A percentile compares a stretch with the other conserved stretches of the same genome.
phyloP scores from a whole-genome alignment of 2,113 vertebrate genomes.

The Dasyornis broadbenti region DNA sequence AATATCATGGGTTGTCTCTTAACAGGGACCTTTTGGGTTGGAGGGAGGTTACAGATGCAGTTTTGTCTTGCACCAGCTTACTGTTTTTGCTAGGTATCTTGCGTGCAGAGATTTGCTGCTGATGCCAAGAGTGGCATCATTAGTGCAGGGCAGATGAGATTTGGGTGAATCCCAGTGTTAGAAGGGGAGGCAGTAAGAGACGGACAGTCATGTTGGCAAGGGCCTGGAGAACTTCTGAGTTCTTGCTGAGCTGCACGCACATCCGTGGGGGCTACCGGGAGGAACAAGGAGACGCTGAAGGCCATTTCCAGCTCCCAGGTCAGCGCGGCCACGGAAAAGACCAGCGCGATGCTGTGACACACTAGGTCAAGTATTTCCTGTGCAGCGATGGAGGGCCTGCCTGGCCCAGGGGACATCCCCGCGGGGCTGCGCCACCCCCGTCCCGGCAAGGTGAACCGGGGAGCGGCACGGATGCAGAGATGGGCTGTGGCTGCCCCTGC shows the following conservation, averaged over 20 bases:
- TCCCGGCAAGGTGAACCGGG: neutral
- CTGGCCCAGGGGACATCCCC: neutral
- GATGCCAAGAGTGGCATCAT: neutral
- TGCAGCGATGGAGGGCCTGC: neutral
- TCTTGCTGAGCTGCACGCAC: neutral
- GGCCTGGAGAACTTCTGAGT: neutral
- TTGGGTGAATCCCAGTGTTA: neutral
- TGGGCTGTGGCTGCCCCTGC: neutral
- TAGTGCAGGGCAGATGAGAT: neutral
- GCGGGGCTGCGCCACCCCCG: neutral
- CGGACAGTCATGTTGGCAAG: rapidly evolving
- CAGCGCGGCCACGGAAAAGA: neutral
- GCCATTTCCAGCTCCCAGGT: neutral
- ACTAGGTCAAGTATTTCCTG: slow-evolving; percentile 41
- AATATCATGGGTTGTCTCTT: neutral
- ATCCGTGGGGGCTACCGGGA: neutral
- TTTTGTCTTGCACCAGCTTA: neutral
- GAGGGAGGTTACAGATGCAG: neutral
- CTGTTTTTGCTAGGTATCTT: neutral
- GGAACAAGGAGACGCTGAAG: neutral
- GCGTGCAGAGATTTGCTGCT: neutral
- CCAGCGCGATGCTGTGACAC: neutral
- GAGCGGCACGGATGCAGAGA: neutral
- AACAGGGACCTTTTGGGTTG: neutral
- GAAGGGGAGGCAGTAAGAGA: rapidly evolving